These are phyloP conservation scores for Thymallus thymallus DNA, from an alignment of 2,113 vertebrate genomes.

Conservation along the genomic window DNA sequence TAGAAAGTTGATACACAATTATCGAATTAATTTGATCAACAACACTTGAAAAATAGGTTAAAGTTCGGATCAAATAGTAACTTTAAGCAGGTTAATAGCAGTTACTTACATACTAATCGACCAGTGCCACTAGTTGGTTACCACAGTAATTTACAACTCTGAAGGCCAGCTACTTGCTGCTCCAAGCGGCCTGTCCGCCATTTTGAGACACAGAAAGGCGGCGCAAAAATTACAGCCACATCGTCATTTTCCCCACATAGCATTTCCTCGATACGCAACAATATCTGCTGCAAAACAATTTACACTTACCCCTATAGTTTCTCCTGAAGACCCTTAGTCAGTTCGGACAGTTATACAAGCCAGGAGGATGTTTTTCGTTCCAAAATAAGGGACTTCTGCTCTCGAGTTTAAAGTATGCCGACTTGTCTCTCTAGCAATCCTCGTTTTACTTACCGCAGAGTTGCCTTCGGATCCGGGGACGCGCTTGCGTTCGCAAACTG, in stretches of 20 bases:
- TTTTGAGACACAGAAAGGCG: slow-evolving; percentile 80
- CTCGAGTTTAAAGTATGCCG: slow-evolving; percentile 52
- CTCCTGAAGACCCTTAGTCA: slow-evolving; percentile 42
- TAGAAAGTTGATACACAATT: not conserved
- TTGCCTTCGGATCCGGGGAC: slow-evolving; percentile 53
- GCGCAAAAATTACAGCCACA: slow-evolving; percentile 72
- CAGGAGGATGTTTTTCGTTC: slow-evolving; percentile 46
- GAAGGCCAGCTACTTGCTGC: slow-evolving; percentile 64
- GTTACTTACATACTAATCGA: not conserved
- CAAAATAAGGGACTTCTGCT: slow-evolving; percentile 50
- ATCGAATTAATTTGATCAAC: not conserved
- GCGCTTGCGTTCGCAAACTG: slow-evolving; percentile 63
- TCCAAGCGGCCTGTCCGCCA: slow-evolving; percentile 77
- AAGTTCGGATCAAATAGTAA: no score
- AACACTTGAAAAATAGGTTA: no score
- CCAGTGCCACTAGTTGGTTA: not conserved
- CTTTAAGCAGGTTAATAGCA: not conserved
- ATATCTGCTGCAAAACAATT: slow-evolving; percentile 37
- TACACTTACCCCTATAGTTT: slow-evolving; percentile 68
- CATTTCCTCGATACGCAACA: slow-evolving; percentile 40
- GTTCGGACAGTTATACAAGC: slow-evolving; percentile 48
- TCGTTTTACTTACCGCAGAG: no score
- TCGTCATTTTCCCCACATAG: slow-evolving; percentile 67
- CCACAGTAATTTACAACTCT: slow-evolving; percentile 20
- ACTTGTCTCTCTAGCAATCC: slow-evolving; percentile 54